Base-by-base conservation (phyloP, 2,888 invertebrate species). In the Thecocarcelia acutangulata region DNA sequence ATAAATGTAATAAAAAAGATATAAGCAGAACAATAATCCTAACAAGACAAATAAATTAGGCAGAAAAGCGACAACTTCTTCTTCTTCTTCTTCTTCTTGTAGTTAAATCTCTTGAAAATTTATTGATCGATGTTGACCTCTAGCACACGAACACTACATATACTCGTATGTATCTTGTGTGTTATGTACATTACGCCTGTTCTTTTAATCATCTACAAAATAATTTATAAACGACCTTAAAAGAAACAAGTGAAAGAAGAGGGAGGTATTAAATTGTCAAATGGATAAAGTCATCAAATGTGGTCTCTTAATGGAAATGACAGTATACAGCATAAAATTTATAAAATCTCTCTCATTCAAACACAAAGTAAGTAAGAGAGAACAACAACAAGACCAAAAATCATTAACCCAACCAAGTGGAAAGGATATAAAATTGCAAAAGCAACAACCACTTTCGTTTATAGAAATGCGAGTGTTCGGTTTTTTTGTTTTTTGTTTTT, bases 351-450 rank as follows among this genome's bases (percentile, higher is more conserved):
- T n/a, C n/a, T n/a, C n/a, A n/a, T n/a, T 2, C 6, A 19, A 33
- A n/a, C 6, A 24, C 9, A 42, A 12, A 42, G 17, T 9, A 54
- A 6, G 15, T 12, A 52, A 11, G 13, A 1, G 3, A 28, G 12
- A 3, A 59, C 17, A 54, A 21, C 42, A 76, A 19, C 12, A 61
- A n/a, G 33, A 33, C 17, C 15, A 28, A 74, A 80, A 80, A 80
- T 63, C 80, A 76, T 83, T 83, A 73, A 80, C 63, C 24, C 69
- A 83, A 19, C 80, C 76, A 76, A 80, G 68, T 76, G 80, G 76
- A 80, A 83, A 79, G 66, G 15, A 50, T 21, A 37, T 37, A 66
- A 72, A 78, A 58, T 66, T 66, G 66, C 58, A 52, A 58, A 64
- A 40, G 13, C 1, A 42, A 9, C 21, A 24, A 48, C 61, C 50